These are phyloP conservation scores for Siphamia tubifer DNA, from an alignment of 2,113 vertebrate species.

Conservation along the genomic window DNA sequence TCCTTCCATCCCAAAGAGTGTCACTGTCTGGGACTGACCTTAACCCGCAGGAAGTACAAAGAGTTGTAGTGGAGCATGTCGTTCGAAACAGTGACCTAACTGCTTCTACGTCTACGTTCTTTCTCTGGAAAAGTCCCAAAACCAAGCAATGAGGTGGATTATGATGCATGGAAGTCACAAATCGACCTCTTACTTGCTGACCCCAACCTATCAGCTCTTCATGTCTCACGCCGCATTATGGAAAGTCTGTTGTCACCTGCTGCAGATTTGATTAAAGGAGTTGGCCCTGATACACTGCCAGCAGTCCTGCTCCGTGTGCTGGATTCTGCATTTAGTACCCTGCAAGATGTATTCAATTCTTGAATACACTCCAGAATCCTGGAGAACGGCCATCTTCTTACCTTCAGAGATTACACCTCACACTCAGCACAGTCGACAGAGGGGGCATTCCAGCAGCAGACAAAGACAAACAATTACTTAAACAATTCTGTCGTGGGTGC, in stretches of 20 bases:
- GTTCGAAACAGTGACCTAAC: background rate
- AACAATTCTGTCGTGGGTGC: background rate
- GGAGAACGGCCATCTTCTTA: background rate
- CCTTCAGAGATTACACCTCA: background rate
- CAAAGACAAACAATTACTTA: background rate
- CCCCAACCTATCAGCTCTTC: background rate
- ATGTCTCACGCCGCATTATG: background rate
- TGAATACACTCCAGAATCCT: no score
- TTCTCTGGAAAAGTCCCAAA: background rate
- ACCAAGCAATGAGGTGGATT: background rate
- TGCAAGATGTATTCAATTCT: no score
- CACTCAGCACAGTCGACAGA: background rate
- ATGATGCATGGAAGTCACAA: background rate
- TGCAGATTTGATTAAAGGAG: background rate
- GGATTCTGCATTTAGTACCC: background rate
- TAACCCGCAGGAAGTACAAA: background rate
- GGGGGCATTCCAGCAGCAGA: background rate
- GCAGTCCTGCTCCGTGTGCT: background rate
- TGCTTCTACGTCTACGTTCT: background rate
- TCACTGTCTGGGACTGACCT: background rate
- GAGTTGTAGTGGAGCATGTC: background rate
- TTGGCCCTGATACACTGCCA: background rate
- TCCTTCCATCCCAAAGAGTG: background rate
- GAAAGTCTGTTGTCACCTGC: background rate
- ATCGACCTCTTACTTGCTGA: background rate